Evolutionary conservation across 2,888 invertebrate genomes (phyloP), one percentile per base, ranked within the genome.

Genomic region (Neoaliturus tenellus): DNA sequence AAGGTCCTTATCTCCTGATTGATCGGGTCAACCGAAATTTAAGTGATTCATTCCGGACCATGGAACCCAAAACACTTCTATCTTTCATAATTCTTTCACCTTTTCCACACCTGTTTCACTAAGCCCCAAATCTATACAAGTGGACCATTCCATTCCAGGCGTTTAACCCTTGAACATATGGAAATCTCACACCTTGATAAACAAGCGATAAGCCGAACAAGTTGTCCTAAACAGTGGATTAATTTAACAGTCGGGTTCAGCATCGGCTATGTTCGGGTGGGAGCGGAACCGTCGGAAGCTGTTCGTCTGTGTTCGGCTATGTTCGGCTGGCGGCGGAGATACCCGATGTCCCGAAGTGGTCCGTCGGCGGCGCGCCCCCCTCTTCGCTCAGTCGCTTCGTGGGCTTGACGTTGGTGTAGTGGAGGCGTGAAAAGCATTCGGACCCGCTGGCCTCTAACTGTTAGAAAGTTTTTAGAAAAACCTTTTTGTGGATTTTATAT

Each of bases 141-240:
- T n/a, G n/a, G 44, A 44, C 44, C 35, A 10, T 6, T 35, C 44
- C 17, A 12, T 62, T 62, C 25, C 62, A 62, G 28, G 1, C 28
- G 62, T 28, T 62, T 62, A 62, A 5, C 62, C 31, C 62, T 62
- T 8, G 39, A 69, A 69, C 69, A 39, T 20, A 39, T 69, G 69
- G 35, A 39, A 69, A 69, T 69, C 39, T 39, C 69, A 67, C 31
- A 33, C 31, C 33, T 5, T 67, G 67, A 67, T 67, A 67, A 67
- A 67, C n/a, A 67, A 33, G n/a, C 6, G 69, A 69, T 69, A 33
- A 69, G 69, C 35, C 6, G 69, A 39, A 39, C 69, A 39, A 69
- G 39, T 69, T 69, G 69, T 69, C 69, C 69, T 39, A 69, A 51
- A 69, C 69, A 69, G 69, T 35, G 69, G 69, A 69, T 69, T 69